Conservation (phyloP, 1,140 invertebrate genomes). For the Drosophila saltans region DNA sequence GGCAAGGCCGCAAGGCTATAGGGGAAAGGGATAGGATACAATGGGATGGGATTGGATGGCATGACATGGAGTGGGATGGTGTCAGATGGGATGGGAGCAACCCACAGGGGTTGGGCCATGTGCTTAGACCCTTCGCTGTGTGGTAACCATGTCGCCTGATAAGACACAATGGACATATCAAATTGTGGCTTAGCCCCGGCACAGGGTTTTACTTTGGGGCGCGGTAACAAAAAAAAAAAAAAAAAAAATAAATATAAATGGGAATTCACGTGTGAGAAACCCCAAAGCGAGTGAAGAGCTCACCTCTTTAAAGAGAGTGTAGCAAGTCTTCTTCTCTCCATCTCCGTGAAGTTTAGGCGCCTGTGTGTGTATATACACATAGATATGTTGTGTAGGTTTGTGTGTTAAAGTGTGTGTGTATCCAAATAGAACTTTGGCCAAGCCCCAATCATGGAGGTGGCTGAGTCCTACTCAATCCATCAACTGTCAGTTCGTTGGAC, state of each 20-base stretch:
- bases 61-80: not conserved
- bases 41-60: conserved; percentile 47
- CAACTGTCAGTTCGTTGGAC: conserved; percentile 69
- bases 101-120: conserved; percentile 62
- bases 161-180: conserved; percentile 82
- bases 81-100: not conserved
- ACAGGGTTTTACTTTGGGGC: conserved; percentile 54
- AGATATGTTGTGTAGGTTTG: not conserved
- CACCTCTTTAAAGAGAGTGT: conserved; percentile 39
- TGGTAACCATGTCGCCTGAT: conserved; percentile 81
- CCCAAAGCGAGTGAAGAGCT: conserved; percentile 28
- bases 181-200: conserved; percentile 74
- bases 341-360: conserved; percentile 6
- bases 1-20: conserved; percentile 77
- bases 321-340: not conserved
- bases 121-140: conserved; percentile 66
- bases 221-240: conserved; percentile 24
- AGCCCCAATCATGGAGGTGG: conserved; percentile 8
- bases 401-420: not conserved
- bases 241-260: conserved; percentile 71
- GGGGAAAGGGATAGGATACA: conserved; percentile 20
- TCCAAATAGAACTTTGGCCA: conserved; percentile 56
- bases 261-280: conserved; percentile 69
- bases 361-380: conserved; percentile 47
- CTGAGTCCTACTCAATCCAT: conserved; percentile 45